Base-by-base conservation (phyloP, 1,140 invertebrate species). In the Sarcophaga peregrina region DNA sequence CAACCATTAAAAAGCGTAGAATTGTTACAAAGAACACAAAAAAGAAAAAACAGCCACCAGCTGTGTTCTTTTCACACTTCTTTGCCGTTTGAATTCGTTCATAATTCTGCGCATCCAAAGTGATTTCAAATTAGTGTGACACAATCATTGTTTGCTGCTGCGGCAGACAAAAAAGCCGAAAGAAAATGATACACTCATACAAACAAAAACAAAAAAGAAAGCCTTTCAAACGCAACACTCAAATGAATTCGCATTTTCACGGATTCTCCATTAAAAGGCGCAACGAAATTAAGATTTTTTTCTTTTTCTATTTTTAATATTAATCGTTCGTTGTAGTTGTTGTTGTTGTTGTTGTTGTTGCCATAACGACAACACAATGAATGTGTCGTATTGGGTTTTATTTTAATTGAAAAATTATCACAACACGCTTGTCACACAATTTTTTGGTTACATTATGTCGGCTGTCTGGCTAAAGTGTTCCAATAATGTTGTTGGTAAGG, bases 261-360 rank as follows among this genome's bases (percentile, higher is more conserved):
- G 75, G 47, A 78, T 78, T 25, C 20, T 78, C 47, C n/a, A 11
- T 20, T 50, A 78, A 78, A 78, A 78, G 75, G 47, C 75, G 75
- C 47, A 9, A 78, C 75, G 75, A 78, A 78, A 78, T 78, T 78
- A 20, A 78, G 75, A 78, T 78, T 78, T 78, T n/a, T n/a, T 48
- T 76, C n/a, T 47, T 5, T n/a, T 46, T 75, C 47, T 62, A n/a
- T 25, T 78, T 78, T 50, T n/a, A 52, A 4, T 50, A 10, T 52
- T 13, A 8, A 10, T 50, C 6, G 47, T 78, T 20, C 37, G 62
- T n/a, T n/a, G n/a, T 15, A 20, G 17, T 72, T 7, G 8, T 72
- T 45, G 15, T 52, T 52, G 17, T 20, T 68, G 10, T 37, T 72
- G 62, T 72, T 9, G 37, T 17, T 7, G 45, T 48, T 37, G 37